Evolutionary conservation across 64 coral and sea anemone species (phyloP), one percentile per base, ranked within the genome.

Genomic region (Montipora efflorescens): DNA sequence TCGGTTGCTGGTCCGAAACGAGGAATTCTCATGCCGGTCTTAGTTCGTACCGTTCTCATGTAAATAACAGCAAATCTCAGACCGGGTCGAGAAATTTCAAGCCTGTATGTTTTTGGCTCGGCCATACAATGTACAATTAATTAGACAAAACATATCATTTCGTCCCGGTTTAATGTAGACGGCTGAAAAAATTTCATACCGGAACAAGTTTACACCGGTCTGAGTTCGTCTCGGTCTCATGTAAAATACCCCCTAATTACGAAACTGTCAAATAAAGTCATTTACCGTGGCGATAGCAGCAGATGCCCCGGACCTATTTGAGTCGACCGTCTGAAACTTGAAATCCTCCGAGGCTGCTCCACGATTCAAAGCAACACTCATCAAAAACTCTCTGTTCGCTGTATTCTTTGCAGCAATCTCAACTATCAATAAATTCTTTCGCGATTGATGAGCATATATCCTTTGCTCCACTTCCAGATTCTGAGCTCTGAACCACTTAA

Each of bases 381-480:
- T 57, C 8, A 72, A 70, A 13, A 93, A 85, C 47, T 85, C 36
- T 8, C 11, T 88, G 9, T 18, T 62, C 13, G 77, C 59, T 7
- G 36, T 67, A 44, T 93, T 93, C 44, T 47, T 79, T 44, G 74
- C 83, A 50, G 75, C 48, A 36, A 93, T 93, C 76, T 93, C 92
- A 3, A 93, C 92, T 19, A 93, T 15, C 16, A 93, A 49, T 14
- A 93, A 45, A 79, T 93, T 76, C 64, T 68, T 93, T 6, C 76
- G 83, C 4, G 92, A 93, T 73, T 84, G 80, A 64, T 93, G 92
- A 28, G 92, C 92, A 48, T 93, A 93, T 18, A 93, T 81, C 45
- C 92, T 87, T 51, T 93, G 92, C 18, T 93, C 92, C 8, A 93
- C 62, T 4, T n/a, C 10, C 19, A 93, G 81, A n/a, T 79, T 20